A percentile compares a stretch with the other conserved stretches of the same genome.
Evolutionary conservation across 2,888 invertebrate genomes (phyloP).

Genomic region (Lasiommata megera): DNA sequence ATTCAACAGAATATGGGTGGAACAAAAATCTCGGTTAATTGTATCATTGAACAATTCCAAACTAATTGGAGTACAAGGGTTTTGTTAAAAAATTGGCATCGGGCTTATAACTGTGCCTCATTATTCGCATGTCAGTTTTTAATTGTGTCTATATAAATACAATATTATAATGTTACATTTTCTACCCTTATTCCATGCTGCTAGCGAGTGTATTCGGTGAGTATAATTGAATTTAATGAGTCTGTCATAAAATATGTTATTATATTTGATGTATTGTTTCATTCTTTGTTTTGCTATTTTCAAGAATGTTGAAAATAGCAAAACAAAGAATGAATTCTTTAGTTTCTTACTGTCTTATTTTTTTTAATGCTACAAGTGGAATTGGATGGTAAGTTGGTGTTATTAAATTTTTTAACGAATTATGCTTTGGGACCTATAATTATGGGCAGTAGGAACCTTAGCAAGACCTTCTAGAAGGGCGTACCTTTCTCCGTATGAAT

Average conservation of each 20-base stretch:
- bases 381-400: conserved; percentile 17
- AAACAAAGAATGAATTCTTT: no score
- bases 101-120: neutral
- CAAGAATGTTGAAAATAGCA: no score
- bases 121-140: conserved; percentile 2
- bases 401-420: no score
- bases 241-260: neutral
- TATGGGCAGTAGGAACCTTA: no score
- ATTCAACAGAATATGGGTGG: neutral
- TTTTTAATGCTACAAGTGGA: conserved; percentile 31
- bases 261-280: neutral
- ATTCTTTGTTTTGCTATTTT: neutral
- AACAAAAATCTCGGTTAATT: neutral
- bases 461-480: no score
- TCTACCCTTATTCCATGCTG: conserved; percentile 8
- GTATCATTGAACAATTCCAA: neutral
- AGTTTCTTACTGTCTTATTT: neutral
- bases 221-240: neutral
- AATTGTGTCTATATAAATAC: neutral
- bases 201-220: conserved; percentile 11
- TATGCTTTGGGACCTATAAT: no score
- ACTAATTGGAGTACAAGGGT: conserved; percentile 5
- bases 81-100: conserved; percentile 7
- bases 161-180: neutral
- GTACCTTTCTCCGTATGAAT: no score